These are phyloP conservation scores for Polydrusus pterygomalis DNA, from an alignment of 2,888 invertebrate genomes.

Conservation along the genomic window DNA sequence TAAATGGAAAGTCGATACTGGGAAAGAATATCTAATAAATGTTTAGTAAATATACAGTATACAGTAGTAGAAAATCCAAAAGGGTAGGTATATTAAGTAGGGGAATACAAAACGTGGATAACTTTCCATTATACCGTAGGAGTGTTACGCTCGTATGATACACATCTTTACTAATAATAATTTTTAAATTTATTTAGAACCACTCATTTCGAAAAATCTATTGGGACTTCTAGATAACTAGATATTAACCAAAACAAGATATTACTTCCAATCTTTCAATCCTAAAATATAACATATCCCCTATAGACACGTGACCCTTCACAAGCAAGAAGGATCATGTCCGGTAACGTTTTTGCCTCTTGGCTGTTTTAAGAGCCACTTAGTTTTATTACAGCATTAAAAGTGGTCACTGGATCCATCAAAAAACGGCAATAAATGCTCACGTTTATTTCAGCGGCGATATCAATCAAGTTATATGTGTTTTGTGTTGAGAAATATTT, in stretches of 20 bases:
- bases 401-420: conserved; percentile 17
- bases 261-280: not conserved
- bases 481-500: too few relatives aligned
- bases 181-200: too few relatives aligned
- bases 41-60: too few relatives aligned
- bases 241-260: not conserved
- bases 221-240: not conserved
- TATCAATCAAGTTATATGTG: not conserved
- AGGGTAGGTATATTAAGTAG: too few relatives aligned
- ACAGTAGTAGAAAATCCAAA: too few relatives aligned
- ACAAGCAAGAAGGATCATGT: conserved; percentile 55
- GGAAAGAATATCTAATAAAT: too few relatives aligned
- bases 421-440: conserved; percentile 7
- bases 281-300: conserved; percentile 52
- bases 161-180: too few relatives aligned
- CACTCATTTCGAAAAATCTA: too few relatives aligned
- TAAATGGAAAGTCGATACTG: too few relatives aligned
- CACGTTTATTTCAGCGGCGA: not conserved
- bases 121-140: too few relatives aligned
- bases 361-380: conserved; percentile 31
- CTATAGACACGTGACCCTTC: conserved; percentile 59
- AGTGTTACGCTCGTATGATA: too few relatives aligned
- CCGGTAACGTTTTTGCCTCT: conserved; percentile 27
- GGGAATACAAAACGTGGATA: too few relatives aligned
- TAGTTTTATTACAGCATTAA: conserved; percentile 30